Conservation (phyloP, 2,113 vertebrate species). For the Spheniscus mendiculus region DNA sequence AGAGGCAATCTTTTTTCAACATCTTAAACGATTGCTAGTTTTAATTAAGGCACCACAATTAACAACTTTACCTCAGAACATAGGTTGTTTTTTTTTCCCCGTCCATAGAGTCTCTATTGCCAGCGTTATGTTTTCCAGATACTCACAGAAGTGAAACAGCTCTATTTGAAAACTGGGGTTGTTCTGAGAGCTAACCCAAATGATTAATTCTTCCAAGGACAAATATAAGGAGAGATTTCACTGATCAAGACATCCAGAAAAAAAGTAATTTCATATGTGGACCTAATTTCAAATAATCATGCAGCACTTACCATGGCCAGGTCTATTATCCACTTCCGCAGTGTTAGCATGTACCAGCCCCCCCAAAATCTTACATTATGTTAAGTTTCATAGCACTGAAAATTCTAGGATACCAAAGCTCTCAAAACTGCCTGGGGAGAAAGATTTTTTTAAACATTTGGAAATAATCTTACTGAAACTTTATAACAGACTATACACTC, state of each 20-base stretch:
- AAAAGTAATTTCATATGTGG: not conserved
- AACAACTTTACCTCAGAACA: not conserved
- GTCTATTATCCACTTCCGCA: constrained; percentile 89
- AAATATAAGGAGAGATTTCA: not conserved
- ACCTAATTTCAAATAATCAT: not conserved
- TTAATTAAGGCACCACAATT: not conserved
- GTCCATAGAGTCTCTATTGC: not conserved
- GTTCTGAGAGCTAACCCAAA: not conserved
- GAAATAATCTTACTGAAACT: not conserved
- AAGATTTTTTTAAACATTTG: not conserved
- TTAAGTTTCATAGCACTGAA: constrained; percentile 62
- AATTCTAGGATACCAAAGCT: not conserved
- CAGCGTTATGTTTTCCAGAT: not conserved
- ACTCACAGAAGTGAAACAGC: not conserved
- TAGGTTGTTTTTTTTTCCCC: too few relatives aligned
- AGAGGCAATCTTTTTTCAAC: not conserved
- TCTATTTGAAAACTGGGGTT: not conserved
- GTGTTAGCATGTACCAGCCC: constrained; percentile 84
- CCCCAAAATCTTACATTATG: constrained; percentile 74
- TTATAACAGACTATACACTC: not conserved
- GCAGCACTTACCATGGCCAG: constrained; percentile 85
- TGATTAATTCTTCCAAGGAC: not conserved
- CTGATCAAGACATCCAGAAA: not conserved
- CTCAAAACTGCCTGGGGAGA: not conserved
- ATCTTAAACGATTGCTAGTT: not conserved